A percentile compares a stretch with the other conserved stretches of the same genome.
Conservation (phyloP, 2,888 invertebrate species). For the Mylabris sibirica region DNA sequence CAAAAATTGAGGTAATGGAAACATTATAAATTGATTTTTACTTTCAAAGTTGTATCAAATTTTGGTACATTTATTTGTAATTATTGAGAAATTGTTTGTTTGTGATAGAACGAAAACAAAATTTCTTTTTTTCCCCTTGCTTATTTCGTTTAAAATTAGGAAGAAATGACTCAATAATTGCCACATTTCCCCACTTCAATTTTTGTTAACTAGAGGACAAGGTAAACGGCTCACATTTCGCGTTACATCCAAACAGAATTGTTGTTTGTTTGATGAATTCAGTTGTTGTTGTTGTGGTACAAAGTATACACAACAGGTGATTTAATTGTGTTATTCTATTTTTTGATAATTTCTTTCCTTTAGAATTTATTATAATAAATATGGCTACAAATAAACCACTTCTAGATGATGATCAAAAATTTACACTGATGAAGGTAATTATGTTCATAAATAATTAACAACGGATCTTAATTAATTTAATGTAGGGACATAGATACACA, state of each 20-base stretch:
- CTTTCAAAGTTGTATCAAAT: too few relatives aligned
- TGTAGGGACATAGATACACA: too few relatives aligned
- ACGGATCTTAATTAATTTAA: neutral
- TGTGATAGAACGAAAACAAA: too few relatives aligned
- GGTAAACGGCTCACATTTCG: neutral
- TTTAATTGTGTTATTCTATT: too few relatives aligned
- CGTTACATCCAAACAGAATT: neutral
- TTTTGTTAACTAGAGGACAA: neutral
- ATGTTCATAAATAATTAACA: slow-evolving; percentile 17
- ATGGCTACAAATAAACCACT: slow-evolving; percentile 34
- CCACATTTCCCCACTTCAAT: neutral
- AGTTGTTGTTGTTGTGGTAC: neutral
- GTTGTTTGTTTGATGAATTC: neutral
- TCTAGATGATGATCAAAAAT: slow-evolving; percentile 77
- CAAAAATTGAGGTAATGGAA: too few relatives aligned
- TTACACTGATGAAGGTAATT: slow-evolving; percentile 79
- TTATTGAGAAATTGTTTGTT: too few relatives aligned
- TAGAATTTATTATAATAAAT: neutral
- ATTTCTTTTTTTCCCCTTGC: too few relatives aligned
- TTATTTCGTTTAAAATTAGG: too few relatives aligned
- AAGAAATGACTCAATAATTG: neutral
- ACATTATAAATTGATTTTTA: too few relatives aligned
- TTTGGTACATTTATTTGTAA: too few relatives aligned
- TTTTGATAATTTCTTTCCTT: neutral
- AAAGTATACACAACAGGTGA: neutral